A percentile compares a stretch with the other conserved stretches of the same genome.
These are phyloP conservation scores for Zaprionus obscuricornis DNA, from an alignment of 2,888 invertebrate species.

Conservation along the genomic window DNA sequence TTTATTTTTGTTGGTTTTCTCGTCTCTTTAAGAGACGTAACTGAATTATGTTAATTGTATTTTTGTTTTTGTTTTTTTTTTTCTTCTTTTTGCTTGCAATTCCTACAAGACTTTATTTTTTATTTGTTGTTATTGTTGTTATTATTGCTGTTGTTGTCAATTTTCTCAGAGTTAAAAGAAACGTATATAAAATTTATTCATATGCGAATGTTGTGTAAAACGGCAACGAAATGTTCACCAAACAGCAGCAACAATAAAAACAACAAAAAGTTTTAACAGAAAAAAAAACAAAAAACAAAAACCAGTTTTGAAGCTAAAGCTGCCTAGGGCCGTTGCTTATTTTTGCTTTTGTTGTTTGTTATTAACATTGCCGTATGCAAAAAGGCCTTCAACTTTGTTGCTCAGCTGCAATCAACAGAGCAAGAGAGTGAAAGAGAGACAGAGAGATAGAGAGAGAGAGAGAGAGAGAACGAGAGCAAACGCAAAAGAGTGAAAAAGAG, in stretches of 20 bases:
- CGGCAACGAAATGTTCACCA: no score
- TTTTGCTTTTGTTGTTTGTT: conserved; percentile 24
- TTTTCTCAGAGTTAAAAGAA: no score
- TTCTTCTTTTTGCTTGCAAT: no score
- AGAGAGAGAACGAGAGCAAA: conserved; percentile 2
- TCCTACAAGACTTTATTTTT: no score
- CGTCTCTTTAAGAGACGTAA: no score
- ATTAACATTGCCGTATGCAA: conserved; percentile 61
- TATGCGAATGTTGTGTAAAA: no score
- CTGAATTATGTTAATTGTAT: no score
- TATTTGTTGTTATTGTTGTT: no score
- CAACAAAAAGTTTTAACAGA: background rate
- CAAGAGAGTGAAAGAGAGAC: conserved; percentile 5
- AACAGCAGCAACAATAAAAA: conserved; percentile 11
- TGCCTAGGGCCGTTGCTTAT: conserved; percentile 26
- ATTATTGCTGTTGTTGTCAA: no score
- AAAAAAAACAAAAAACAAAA: conserved; percentile 48
- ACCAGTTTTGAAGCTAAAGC: conserved; percentile 45
- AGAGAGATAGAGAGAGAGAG: conserved; percentile 3
- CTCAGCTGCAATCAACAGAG: conserved; percentile 29
- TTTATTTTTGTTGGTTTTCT: no score
- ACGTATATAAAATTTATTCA: no score
- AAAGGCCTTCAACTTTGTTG: conserved; percentile 72
- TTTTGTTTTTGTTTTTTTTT: no score
- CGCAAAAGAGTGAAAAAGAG: conserved; percentile 20